Base-by-base conservation (phyloP, 2,797 vertebrate genomes). In the Catostomus latipinnis region DNA sequence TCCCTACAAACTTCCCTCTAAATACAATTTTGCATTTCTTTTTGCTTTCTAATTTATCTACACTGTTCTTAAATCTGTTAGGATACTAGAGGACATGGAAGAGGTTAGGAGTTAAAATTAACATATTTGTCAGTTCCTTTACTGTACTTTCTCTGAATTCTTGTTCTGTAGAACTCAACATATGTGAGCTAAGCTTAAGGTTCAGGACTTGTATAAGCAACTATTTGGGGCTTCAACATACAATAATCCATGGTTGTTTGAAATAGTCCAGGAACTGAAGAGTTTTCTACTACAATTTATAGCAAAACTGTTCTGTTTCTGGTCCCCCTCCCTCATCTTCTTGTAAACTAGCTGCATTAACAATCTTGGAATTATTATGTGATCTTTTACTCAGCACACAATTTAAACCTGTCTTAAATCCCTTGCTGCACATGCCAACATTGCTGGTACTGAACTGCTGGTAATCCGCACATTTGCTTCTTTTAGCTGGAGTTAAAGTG, bases 381-480 rank as follows among this genome's bases (percentile, higher is more conserved):
- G 60, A 78, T 66, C 54, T 71, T 81, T 70, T 45, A 58, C 43
- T 56, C 11, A 65, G 73, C 74, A 67, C 66, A 71, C 54, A 80
- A 81, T 71, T 70, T 70, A 71, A 78, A 73, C 13, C 71, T 45
- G 53, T 69, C 13, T 54, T 12, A 79, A 83, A 66, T 53, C 49
- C 16, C 12, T 13, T 49, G 13, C 49, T 45, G 72, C 11, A 7
- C 34, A 53, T 7, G 16, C 16, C 48, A 16, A 8, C 58, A 45
- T 53, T 61, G 49, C 45, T 66, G 52, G 75, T 34, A 56, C 5
- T 48, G 8, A 69, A 49, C 58, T 57, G 8, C 43, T 49, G 22
- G n/a, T 63, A 18, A 18, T 18, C 58, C 8, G 10, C 13, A 7
- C 8, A 53, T 66, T 65, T 56, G 56, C 53, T 34, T 53, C 34